These are phyloP conservation scores for Amorpha juglandis DNA, from an alignment of 2,888 invertebrate species.

Conservation along the genomic window DNA sequence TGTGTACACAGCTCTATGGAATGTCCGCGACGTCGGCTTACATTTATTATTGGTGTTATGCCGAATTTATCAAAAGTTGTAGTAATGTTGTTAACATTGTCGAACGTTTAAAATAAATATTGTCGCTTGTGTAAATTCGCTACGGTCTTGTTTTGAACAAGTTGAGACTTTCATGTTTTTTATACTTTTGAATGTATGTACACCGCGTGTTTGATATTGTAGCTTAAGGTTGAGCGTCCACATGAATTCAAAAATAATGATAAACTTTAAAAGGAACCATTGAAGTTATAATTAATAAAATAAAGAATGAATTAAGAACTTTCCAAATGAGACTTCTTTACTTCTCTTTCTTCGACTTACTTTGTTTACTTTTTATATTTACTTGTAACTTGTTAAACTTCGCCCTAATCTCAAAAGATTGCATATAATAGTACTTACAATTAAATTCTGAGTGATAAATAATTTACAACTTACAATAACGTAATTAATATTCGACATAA, in stretches of 20 bases:
- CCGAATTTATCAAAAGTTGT: conserved; percentile 66
- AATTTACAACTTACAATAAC: no score
- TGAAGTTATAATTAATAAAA: background rate
- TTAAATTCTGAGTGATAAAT: no score
- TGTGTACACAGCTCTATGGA: background rate
- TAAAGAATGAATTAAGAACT: no score
- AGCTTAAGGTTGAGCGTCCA: conserved; percentile 6
- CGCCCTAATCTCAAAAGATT: no score
- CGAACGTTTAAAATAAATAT: conserved; percentile 39
- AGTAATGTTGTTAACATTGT: conserved; percentile 49
- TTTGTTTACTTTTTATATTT: no score
- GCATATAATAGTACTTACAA: no score
- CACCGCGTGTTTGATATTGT: conserved; percentile 19
- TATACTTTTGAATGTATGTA: conserved; percentile 16
- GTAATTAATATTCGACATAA: no score
- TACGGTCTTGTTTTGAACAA: conserved; percentile 49
- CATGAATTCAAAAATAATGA: background rate
- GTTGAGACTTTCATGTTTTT: conserved; percentile 31
- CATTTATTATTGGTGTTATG: conserved; percentile 54
- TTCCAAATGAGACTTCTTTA: no score
- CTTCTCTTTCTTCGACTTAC: no score
- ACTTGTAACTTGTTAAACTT: no score
- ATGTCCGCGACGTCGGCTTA: conserved; percentile 43
- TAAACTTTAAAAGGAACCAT: background rate
- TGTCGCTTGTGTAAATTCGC: conserved; percentile 59